phyloP scores from a whole-genome alignment of 2,888 invertebrate species.

The Nephrotoma flavescens region DNA sequence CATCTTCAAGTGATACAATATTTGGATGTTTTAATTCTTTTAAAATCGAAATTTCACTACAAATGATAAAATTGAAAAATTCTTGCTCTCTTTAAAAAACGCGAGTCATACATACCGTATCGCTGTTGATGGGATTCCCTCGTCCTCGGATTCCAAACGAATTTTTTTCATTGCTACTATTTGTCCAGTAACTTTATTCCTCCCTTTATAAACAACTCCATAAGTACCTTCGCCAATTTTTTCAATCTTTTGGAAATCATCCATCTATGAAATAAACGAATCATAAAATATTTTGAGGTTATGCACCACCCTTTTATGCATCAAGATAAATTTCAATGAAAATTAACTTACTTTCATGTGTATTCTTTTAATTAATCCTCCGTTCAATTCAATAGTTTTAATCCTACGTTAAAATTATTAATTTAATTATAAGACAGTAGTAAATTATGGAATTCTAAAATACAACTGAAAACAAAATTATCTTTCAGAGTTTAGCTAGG shows the following conservation, averaged over 20 bases:
- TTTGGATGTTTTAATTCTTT: conserved; percentile 92
- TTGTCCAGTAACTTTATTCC: conserved; percentile 71
- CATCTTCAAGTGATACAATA: conserved; percentile 88
- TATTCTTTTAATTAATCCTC: background rate
- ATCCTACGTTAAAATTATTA: background rate
- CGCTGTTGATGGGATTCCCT: conserved; percentile 96
- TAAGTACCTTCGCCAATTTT: conserved; percentile 99
- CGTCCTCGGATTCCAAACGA: conserved; percentile 86
- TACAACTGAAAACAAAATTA: background rate
- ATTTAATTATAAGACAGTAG: background rate
- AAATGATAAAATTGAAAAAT: conserved; percentile 14
- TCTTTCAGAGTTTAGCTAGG: background rate
- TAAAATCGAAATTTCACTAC: conserved; percentile 82
- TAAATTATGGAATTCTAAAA: background rate
- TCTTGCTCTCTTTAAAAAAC: background rate
- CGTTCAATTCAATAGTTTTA: background rate
- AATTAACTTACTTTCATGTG: background rate
- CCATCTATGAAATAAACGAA: conserved; percentile 38
- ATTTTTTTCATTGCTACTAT: conserved; percentile 97
- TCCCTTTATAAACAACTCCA: conserved; percentile 95
- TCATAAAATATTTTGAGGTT: background rate
- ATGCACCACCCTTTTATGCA: conserved; percentile 37
- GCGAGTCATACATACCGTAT: conserved; percentile 40
- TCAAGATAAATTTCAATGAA: background rate
- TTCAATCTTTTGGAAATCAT: conserved; percentile 87